A percentile compares a stretch with the other conserved stretches of the same genome.
Evolutionary conservation across 2,888 invertebrate genomes (phyloP).

Genomic region (Lordiphosa andalusiaca): DNA sequence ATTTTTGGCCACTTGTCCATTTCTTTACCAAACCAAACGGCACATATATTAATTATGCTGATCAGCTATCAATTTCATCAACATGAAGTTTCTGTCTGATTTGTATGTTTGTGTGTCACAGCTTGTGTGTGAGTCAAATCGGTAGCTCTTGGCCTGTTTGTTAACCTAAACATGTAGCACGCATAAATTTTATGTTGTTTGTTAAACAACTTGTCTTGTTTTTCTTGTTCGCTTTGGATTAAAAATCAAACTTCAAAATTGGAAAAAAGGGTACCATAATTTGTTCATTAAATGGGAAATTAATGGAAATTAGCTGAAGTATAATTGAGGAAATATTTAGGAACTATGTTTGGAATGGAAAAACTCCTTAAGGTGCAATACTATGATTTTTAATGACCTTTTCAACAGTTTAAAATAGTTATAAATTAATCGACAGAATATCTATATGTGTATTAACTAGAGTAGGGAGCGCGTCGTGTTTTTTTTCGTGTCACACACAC

Average conservation of each 20-base stretch:
- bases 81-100: conserved; percentile 9
- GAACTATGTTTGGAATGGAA: too few relatives aligned
- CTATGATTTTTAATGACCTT: neutral
- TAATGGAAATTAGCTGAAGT: too few relatives aligned
- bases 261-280: conserved; percentile 7
- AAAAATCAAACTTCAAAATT: neutral
- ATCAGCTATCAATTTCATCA: conserved; percentile 43
- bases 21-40: conserved; percentile 12
- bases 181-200: conserved; percentile 42
- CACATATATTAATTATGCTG: conserved; percentile 39
- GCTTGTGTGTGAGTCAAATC: conserved; percentile 19
- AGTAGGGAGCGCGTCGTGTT: too few relatives aligned
- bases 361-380: neutral
- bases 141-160: conserved; percentile 25
- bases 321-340: too few relatives aligned
- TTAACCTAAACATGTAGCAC: conserved; percentile 36
- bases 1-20: conserved; percentile 20
- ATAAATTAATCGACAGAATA: too few relatives aligned
- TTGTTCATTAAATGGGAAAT: neutral
- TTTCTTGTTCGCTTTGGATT: conserved; percentile 24
- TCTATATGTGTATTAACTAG: too few relatives aligned
- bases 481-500: too few relatives aligned
- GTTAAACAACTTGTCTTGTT: conserved; percentile 39
- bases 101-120: conserved; percentile 5
- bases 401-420: neutral